Evolutionary conservation across 2,113 vertebrate species (phyloP), one percentile per base, ranked within the genome.

Genomic region (Hassar affinis): DNA sequence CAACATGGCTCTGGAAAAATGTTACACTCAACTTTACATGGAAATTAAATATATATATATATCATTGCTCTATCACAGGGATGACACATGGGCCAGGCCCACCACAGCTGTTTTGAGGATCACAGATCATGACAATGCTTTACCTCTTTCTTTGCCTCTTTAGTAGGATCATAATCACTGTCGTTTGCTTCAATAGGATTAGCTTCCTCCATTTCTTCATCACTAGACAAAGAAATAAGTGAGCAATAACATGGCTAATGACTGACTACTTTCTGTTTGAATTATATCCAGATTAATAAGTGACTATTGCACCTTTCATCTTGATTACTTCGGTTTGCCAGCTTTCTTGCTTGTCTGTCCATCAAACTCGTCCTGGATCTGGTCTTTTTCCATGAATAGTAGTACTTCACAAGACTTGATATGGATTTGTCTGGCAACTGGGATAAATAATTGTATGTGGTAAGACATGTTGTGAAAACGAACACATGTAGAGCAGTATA

Each of bases 321-420:
- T 86, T 96, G 96, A 91, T 95, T 97, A 90, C 93, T 97, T 92
- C 96, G 94, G 89, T 87, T 97, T 62, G 97, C 97, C 88, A 99
- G 89, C 91, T 98, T 99, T 25, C 97, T 94, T 68, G 98, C 98
- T 90, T 99, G 98, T 2, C 98, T 95, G 91, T 99, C 98, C 97
- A 99, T 99, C 89, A 99, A 93, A 89, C 98, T 99, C 85, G 98
- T 99, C 88, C 98, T 94, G 88, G 97, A 98, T 18, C 97, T 96
- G 0, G 98, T 99, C 93, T 99, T 99, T 93, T 99, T 99, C 98
- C 98, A 99, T 0, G 97, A 98, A 90, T 99, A 99, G 92, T 99
- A 99, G 80, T 99, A 99, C 91, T 98, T 98, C 88, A 99, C 98
- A 91, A 99, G 95, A 84, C 97, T 99, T 91, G 97, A 98, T 92